Percentiles rank a stretch among this genome's conserved stretches.
Conservation (phyloP, 2,113 vertebrate genomes). For the Laticauda laticaudata region DNA sequence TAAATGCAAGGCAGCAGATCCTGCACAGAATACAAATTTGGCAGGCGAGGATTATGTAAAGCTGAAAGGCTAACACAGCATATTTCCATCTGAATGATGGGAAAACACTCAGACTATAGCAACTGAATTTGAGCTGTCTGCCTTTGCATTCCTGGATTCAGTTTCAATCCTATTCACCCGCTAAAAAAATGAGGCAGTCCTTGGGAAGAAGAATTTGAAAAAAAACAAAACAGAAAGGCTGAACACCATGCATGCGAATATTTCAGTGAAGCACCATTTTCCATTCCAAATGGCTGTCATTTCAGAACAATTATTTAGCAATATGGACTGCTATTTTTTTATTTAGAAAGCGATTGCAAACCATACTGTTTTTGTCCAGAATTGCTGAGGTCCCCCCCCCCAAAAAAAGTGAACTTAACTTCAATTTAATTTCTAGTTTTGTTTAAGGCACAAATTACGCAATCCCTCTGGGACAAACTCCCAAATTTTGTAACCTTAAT, state of each 20-base stretch:
- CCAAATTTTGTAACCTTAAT: not conserved
- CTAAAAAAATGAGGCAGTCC: not conserved
- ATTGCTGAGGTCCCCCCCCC: not conserved
- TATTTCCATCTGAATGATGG: not conserved
- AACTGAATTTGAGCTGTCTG: not conserved
- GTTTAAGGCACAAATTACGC: not conserved
- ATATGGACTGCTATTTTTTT: not conserved
- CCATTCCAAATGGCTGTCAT: not conserved
- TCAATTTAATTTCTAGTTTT: not conserved
- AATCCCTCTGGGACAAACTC: not conserved
- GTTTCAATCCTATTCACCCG: not conserved
- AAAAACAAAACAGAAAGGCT: not conserved
- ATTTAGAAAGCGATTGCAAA: not conserved
- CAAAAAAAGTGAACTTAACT: not conserved
- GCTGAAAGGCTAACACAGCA: constrained; percentile 29
- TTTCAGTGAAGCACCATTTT: not conserved
- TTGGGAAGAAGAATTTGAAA: not conserved
- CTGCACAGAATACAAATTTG: not conserved
- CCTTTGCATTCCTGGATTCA: not conserved
- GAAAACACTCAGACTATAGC: not conserved
- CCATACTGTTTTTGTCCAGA: not conserved
- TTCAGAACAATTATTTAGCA: not conserved
- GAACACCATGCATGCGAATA: not conserved
- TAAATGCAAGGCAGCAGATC: not conserved
- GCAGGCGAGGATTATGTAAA: constrained; percentile 60